Base-by-base conservation (phyloP, 2,888 invertebrate genomes). In the Diadromus collaris region DNA sequence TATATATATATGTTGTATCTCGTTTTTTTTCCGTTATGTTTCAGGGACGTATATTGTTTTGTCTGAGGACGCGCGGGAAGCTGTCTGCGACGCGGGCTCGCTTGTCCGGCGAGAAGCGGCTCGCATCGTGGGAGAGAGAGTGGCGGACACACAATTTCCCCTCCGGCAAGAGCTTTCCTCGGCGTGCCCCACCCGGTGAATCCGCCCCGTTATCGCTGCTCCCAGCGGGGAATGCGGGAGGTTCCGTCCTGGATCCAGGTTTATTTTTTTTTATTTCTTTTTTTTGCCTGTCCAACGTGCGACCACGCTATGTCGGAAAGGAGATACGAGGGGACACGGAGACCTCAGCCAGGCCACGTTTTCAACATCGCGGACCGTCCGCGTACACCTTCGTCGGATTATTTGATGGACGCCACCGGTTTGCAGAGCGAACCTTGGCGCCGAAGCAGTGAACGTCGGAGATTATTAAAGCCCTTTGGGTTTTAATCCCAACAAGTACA, bases 401-500 rank as follows among this genome's bases (percentile, higher is more conserved):
- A 27, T 29, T 29, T 10, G 27, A 27, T 16, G 29, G 27, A 27
- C 27, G 29, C 27, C 27, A 56, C 56, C n/a, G n/a, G 27, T n/a
- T 16, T n/a, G n/a, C 13, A 16, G 27, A 27, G 56, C 27, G 27
- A 27, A 41, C 13, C 16, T 29, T 10, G 41, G 68, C 68, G 68
- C 48, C 46, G 70, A 60, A 70, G 70, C 58, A 58, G 27, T n/a
- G 29, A 56, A 56, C 68, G 56, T 4, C 7, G 27, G 44, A 54
- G 19, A 32, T 13, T n/a, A 48, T 44, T 24, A 24, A 51, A 51
- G 51, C 44, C 65, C 70, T 73, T 80, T 80, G 76, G 71, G 80
- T 67, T 77, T 27, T 29, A 41, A 54, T 71, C 78, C 82, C 84
- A 85, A 82, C 84, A 80, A 83, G 81, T 85, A 85, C 83, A 84